Conservation (phyloP, 2,113 vertebrate species). For the Solea senegalensis region DNA sequence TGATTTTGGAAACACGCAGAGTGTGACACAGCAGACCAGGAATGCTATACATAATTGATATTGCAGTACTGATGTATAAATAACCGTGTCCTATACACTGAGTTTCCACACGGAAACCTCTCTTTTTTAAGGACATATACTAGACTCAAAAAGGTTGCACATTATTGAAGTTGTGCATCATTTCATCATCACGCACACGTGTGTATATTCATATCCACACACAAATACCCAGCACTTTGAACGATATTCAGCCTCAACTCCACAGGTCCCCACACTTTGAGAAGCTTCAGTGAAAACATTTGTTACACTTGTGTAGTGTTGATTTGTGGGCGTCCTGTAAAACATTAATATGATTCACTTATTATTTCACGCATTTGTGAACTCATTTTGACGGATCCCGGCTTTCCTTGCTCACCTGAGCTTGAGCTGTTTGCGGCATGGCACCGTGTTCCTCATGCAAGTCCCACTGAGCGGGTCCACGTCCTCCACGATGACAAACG, state of each 20-base stretch:
- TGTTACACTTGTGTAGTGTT: too few species aligned
- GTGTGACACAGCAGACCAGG: not conserved
- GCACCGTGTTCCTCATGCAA: conserved; percentile 99
- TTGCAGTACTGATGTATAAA: conserved; percentile 4
- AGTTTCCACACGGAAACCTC: too few species aligned
- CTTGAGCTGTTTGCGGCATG: conserved; percentile 95
- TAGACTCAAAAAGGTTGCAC: too few species aligned
- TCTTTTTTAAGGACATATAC: too few species aligned
- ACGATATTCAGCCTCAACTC: too few species aligned
- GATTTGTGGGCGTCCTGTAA: not conserved
- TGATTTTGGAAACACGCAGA: not conserved
- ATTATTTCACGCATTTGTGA: not conserved
- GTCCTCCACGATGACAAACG: conserved; percentile 98
- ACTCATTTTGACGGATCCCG: not conserved
- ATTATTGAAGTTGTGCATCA: too few species aligned
- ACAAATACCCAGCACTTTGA: too few species aligned
- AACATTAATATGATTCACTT: not conserved
- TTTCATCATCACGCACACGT: too few species aligned
- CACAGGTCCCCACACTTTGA: too few species aligned
- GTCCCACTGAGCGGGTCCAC: conserved; percentile 98
- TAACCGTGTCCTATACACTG: not conserved
- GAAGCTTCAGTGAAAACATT: too few species aligned
- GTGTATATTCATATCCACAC: too few species aligned
- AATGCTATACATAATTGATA: conserved; percentile 5
- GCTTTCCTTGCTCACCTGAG: conserved; percentile 65